Conservation (phyloP, 1,140 invertebrate genomes). For the Caenorhabditis tropicalis region DNA sequence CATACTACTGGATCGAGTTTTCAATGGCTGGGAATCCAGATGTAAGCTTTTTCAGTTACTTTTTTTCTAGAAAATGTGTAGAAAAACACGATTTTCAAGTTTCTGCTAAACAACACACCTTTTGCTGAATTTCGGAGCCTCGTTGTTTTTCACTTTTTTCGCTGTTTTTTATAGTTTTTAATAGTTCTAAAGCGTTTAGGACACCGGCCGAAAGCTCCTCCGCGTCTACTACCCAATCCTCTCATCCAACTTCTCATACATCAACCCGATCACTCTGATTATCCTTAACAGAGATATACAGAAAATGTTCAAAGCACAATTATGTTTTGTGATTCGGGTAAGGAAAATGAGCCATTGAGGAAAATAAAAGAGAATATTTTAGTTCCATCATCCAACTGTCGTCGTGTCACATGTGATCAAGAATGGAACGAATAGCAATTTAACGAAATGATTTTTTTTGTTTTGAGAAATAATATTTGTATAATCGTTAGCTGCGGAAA, state of each 20-base stretch:
- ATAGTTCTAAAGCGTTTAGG: not conserved
- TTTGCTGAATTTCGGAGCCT: no score
- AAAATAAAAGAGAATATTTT: not conserved
- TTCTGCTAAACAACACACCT: no score
- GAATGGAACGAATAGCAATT: not conserved
- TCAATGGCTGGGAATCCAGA: not conserved
- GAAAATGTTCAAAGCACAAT: not conserved
- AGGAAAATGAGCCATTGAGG: not conserved
- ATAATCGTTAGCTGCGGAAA: no score
- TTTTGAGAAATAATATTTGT: no score
- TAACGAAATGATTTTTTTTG: no score
- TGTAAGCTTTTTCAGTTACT: not conserved
- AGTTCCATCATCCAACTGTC: not conserved
- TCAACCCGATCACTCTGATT: not conserved
- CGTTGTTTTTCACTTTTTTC: no score
- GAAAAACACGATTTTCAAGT: no score
- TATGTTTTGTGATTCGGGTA: not conserved
- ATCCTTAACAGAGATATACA: not conserved
- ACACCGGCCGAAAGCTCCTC: not conserved
- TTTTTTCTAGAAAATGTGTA: no score
- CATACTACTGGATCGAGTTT: slow-evolving; percentile 4
- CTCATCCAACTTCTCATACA: slow-evolving; percentile 6
- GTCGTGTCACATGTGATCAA: not conserved
- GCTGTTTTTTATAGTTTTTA: no score
- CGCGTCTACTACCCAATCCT: not conserved